Percentiles rank a stretch among this genome's conserved stretches.
Evolutionary conservation across 2,113 vertebrate species (phyloP).

Genomic region (Varanus komodoensis): DNA sequence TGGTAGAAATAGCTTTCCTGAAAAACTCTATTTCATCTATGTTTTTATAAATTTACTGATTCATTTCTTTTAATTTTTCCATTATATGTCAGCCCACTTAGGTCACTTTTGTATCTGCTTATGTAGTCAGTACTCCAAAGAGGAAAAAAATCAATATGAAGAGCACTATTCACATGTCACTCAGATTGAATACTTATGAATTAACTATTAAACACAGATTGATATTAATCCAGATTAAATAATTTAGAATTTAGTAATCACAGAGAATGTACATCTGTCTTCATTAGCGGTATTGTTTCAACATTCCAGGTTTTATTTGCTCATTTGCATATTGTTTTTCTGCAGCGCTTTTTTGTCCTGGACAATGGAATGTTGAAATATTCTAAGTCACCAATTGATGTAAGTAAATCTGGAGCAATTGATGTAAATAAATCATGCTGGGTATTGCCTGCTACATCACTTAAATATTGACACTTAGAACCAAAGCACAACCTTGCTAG

Average conservation of each 20-base stretch:
- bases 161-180: too few species aligned
- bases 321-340: slow-evolving; percentile 50
- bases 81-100: background rate
- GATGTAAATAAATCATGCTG: slow-evolving; percentile 12
- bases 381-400: slow-evolving; percentile 97
- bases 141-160: too few species aligned
- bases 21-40: too few species aligned
- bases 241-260: slow-evolving; percentile 9
- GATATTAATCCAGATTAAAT: background rate
- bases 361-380: slow-evolving; percentile 99
- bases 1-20: background rate
- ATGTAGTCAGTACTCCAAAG: too few species aligned
- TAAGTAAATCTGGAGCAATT: slow-evolving; percentile 82
- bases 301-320: slow-evolving; percentile 22
- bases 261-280: background rate
- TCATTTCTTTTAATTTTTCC: background rate
- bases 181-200: too few species aligned
- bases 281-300: slow-evolving; percentile 21
- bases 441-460: slow-evolving; percentile 28
- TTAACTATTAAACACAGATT: too few species aligned
- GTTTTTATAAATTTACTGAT: background rate
- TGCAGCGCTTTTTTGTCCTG: slow-evolving; percentile 97
- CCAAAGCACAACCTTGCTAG: too few species aligned
- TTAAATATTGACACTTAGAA: slow-evolving; percentile 5
- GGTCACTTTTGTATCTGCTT: background rate